A percentile compares a stretch with the other conserved stretches of the same genome.
Conservation (phyloP, 1,140 invertebrate genomes). For the Colletes gigas region DNA sequence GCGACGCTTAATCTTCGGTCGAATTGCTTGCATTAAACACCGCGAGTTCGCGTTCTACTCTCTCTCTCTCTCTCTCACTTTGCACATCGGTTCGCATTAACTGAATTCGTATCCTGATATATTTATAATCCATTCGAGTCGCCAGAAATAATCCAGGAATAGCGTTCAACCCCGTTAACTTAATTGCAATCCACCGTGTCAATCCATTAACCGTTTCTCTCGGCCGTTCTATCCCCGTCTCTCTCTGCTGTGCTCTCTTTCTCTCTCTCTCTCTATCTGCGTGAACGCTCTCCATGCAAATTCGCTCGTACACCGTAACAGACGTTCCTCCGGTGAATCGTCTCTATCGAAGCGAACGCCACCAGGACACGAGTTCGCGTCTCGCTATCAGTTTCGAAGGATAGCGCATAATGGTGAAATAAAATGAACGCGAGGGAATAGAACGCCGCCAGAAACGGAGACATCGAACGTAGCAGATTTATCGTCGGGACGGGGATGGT, state of each 20-base stretch:
- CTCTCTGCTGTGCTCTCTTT: too few relatives aligned
- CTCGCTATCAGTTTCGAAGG: conserved; percentile 36
- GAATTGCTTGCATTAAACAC: conserved; percentile 23
- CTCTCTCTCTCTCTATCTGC: background rate
- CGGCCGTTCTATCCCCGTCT: background rate
- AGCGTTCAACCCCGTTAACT: conserved; percentile 42
- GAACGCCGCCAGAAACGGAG: conserved; percentile 50
- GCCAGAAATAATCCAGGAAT: conserved; percentile 42
- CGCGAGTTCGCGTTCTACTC: background rate
- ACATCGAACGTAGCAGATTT: conserved; percentile 57
- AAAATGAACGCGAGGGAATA: conserved; percentile 41
- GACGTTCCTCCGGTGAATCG: conserved; percentile 24
- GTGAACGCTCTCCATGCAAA: conserved; percentile 43
- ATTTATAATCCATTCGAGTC: conserved; percentile 31
- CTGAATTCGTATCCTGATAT: conserved; percentile 24
- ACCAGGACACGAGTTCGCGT: conserved; percentile 7
- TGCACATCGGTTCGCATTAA: conserved; percentile 18
- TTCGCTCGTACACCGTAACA: conserved; percentile 42
- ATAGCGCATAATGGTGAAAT: conserved; percentile 51
- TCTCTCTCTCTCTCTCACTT: too few relatives aligned
- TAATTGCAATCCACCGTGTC: conserved; percentile 48
- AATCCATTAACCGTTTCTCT: conserved; percentile 42
- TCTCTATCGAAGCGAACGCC: conserved; percentile 1
- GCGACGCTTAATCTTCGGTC: conserved; percentile 10
- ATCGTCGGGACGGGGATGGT: conserved; percentile 30